phyloP scores from a whole-genome alignment of 2,888 invertebrate species.

The Apamea monoglypha region DNA sequence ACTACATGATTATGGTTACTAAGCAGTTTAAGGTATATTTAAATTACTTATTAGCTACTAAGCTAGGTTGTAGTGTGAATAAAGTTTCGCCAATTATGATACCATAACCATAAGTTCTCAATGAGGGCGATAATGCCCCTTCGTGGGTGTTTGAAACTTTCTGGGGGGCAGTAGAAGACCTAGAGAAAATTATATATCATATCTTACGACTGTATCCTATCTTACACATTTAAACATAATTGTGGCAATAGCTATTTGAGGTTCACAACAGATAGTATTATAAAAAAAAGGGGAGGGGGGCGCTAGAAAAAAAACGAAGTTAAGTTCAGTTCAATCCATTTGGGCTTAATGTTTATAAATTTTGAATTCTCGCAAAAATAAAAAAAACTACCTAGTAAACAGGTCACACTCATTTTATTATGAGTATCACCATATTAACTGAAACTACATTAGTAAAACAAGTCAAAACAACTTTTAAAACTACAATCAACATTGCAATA shows the following conservation, averaged over 20 bases:
- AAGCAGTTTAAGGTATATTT: not conserved
- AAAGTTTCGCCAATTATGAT: no score
- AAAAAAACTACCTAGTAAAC: not conserved
- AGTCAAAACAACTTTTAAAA: not conserved
- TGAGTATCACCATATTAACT: not conserved
- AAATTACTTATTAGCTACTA: not conserved
- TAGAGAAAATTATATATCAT: no score
- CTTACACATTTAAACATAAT: no score
- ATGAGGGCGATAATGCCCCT: no score
- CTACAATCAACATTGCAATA: conserved; percentile 6
- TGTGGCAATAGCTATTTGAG: no score
- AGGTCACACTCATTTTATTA: not conserved
- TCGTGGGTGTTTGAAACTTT: no score
- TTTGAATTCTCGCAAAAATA: not conserved
- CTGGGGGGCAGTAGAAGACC: no score
- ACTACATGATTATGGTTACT: not conserved
- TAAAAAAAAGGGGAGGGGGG: no score
- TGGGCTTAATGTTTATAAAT: not conserved
- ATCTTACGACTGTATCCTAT: no score
- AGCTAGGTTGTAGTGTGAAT: not conserved
- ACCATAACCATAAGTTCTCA: no score
- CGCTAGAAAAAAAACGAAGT: no score
- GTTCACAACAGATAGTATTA: no score
- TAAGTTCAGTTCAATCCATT: not conserved
- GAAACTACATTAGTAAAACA: not conserved